phyloP scores from a whole-genome alignment of 2,113 vertebrate species.

The Sphaerodactylus townsendi region DNA sequence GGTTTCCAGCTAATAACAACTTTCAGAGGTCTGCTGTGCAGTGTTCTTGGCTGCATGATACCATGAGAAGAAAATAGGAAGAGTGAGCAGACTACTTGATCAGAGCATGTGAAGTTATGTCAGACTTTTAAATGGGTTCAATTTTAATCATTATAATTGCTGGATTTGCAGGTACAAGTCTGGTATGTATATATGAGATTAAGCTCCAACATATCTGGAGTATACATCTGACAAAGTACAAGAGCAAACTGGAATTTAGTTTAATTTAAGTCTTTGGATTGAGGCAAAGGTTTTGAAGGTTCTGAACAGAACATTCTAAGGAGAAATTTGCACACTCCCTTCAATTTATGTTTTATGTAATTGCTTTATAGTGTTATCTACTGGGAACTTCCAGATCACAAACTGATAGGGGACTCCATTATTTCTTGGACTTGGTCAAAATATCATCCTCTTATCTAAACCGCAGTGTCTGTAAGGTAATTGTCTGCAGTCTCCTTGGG shows the following conservation, averaged over 20 bases:
- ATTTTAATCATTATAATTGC: background rate
- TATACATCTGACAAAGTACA: background rate
- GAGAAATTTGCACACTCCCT: background rate
- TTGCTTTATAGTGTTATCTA: background rate
- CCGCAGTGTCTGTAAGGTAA: background rate
- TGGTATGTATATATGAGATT: background rate
- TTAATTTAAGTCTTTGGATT: no score
- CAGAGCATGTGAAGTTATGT: background rate
- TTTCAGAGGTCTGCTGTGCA: background rate
- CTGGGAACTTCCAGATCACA: background rate
- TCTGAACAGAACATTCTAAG: background rate
- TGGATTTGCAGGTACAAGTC: background rate
- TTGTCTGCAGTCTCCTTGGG: background rate
- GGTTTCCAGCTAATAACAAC: background rate
- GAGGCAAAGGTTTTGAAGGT: background rate
- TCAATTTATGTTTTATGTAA: background rate
- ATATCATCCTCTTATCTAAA: background rate
- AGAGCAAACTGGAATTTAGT: background rate
- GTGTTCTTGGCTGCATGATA: background rate
- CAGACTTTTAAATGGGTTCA: background rate
- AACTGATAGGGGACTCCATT: background rate
- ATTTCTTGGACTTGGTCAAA: background rate
- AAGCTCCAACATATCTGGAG: background rate
- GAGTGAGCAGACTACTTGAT: background rate
- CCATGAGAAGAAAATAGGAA: background rate